Evolutionary conservation across 2,113 vertebrate species (phyloP).

Genomic region (Thermophis baileyi): DNA sequence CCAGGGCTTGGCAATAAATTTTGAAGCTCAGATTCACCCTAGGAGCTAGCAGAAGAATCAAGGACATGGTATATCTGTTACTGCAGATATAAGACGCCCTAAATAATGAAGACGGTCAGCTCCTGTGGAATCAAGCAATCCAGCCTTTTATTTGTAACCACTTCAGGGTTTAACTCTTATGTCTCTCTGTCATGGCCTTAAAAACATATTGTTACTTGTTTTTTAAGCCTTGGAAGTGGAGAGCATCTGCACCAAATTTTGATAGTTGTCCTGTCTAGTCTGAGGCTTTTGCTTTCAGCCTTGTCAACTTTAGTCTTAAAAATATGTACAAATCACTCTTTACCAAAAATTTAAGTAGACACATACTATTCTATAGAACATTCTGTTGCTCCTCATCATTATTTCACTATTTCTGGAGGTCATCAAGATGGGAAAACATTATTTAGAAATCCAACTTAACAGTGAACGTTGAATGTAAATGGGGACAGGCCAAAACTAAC

Average conservation of each 20-base stretch:
- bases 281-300: not conserved
- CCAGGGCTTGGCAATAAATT: not conserved
- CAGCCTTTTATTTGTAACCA: not conserved
- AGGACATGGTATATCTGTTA: not conserved
- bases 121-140: not conserved
- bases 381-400: not conserved
- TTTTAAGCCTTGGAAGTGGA: not conserved
- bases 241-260: not conserved
- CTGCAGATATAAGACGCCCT: not conserved
- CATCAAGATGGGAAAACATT: not conserved
- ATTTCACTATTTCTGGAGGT: not conserved
- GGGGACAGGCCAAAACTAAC: not conserved
- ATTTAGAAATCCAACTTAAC: not conserved
- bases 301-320: not conserved
- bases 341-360: not conserved
- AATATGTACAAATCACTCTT: not conserved
- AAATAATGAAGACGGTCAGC: not conserved
- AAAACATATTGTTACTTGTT: not conserved
- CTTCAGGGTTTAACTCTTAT: not conserved
- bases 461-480: not conserved
- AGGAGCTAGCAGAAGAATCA: not conserved
- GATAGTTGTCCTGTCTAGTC: not conserved
- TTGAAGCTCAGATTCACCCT: not conserved
- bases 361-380: not conserved
- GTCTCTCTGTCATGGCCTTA: not conserved